phyloP scores from a whole-genome alignment of 2,113 vertebrate species.

The Nothobranchius kuhntae region DNA sequence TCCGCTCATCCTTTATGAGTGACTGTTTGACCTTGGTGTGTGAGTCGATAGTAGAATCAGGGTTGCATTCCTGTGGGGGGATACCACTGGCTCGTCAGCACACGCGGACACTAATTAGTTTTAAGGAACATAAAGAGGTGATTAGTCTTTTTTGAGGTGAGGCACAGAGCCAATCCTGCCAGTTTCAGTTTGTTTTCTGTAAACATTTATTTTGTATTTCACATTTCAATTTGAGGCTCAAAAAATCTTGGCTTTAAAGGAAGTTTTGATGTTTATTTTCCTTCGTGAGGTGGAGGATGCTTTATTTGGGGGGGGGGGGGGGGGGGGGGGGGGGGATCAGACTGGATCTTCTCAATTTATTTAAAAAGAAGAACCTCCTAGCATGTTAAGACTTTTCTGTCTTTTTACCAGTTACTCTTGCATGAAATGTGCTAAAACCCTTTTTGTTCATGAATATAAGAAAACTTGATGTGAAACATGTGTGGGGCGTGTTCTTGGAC shows the following conservation, averaged over 20 bases:
- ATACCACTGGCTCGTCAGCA: neutral
- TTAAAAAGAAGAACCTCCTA: no score
- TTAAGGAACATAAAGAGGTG: slow-evolving; percentile 2
- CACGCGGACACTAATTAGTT: slow-evolving; percentile 4
- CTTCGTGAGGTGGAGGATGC: no score
- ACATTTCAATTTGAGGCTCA: no score
- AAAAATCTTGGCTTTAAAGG: no score
- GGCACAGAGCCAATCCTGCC: neutral
- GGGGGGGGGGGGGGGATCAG: no score
- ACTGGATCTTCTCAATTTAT: no score
- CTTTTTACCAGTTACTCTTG: neutral
- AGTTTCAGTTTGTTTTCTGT: neutral
- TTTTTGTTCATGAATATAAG: neutral
- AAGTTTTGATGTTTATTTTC: no score
- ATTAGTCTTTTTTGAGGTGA: slow-evolving; percentile 8
- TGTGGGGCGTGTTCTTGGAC: no score
- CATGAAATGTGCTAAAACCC: neutral
- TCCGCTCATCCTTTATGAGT: neutral
- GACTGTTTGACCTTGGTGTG: slow-evolving; percentile 33
- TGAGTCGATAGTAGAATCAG: slow-evolving; percentile 5
- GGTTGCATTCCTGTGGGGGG: slow-evolving; percentile 12
- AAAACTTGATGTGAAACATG: no score
- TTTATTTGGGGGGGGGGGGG: no score
- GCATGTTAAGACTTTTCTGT: neutral
- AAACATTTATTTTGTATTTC: neutral